These are phyloP conservation scores for Psephotus haematonotus DNA, from an alignment of 2,113 vertebrate genomes.

Conservation along the genomic window DNA sequence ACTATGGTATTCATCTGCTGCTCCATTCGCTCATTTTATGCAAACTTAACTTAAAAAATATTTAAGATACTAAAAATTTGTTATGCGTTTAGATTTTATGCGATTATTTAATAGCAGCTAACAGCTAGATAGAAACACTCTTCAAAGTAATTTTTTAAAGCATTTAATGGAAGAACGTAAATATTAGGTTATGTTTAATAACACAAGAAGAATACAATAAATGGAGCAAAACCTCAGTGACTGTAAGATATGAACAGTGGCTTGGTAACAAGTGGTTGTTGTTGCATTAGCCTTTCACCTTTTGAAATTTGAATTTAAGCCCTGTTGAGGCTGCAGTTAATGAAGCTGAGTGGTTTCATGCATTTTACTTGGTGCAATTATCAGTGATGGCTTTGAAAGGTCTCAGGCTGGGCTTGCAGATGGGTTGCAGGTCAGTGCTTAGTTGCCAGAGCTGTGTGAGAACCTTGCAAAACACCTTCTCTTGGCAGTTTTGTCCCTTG, in stretches of 20 bases:
- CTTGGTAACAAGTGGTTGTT: constrained; percentile 5
- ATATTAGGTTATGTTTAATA: neutral
- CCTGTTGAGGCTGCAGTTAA: neutral
- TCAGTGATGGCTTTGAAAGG: neutral
- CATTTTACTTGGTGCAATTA: neutral
- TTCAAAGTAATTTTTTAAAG: neutral
- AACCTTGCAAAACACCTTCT: fast-evolving
- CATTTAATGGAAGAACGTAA: neutral
- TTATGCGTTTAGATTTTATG: neutral
- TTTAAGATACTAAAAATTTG: neutral
- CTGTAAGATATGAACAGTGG: neutral
- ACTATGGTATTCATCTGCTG: neutral
- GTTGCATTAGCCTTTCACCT: constrained; percentile 25
- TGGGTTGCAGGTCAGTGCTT: neutral
- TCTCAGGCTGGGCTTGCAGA: neutral
- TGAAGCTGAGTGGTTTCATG: neutral
- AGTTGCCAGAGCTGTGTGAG: neutral
- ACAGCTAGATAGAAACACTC: neutral
- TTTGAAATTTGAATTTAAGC: neutral
- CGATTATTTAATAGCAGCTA: neutral
- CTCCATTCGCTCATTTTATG: neutral
- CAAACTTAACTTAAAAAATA: fast-evolving
- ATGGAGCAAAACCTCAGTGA: neutral
- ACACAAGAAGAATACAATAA: neutral
- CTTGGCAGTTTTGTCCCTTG: neutral